Evolutionary conservation across 35 echinoderm and acorn worm genomes (phyloP), one percentile per base, ranked within the genome.

Genomic region (Ophiothrix spiculata): DNA sequence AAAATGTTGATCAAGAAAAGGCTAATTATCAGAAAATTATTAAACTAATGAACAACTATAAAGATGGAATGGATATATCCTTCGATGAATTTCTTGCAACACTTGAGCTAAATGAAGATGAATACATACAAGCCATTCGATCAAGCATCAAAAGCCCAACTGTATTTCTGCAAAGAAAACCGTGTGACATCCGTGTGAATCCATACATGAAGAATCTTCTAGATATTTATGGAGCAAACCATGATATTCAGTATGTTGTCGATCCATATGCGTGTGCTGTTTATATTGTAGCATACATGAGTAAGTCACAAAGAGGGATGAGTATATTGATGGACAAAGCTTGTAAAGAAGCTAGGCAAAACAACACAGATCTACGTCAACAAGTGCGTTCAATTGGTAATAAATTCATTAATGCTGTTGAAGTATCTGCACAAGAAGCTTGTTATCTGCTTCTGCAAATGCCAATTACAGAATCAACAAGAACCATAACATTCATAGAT

Each of bases 231-330:
- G 84, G 88, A 90, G 91, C 91, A 0, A 90, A 93, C 39, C 75
- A 89, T 74, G 91, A 93, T 79, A 83, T 93, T 32, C 91, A 93
- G 35, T 89, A 78, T 83, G 76, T 90, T 13, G 37, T 56, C 4
- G 77, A 90, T 81, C 3, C 78, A 15, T 94, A 94, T 64, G 83
- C 73, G 28, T 86, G 83, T 81, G 60, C 85, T 35, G 83, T 31
- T 41, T 91, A 94, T 31, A 77, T 94, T 69, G 79, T 79, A 4
- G 91, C 93, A 0, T 94, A 94, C n/a, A 94, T 94, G 25, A 36
- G 41, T n/a, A 94, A 94, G 32, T 37, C 92, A 77, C 83, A 87
- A 38, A 21, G 84, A 77, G 92, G 85, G 77, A 94, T 90, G 93
- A 69, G 93, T 33, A n/a, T 46, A 31, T 35, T 92, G 12, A 40